Percentiles rank a stretch among this genome's conserved stretches.
phyloP scores from a whole-genome alignment of 2,113 vertebrate species.

The Python bivittatus region DNA sequence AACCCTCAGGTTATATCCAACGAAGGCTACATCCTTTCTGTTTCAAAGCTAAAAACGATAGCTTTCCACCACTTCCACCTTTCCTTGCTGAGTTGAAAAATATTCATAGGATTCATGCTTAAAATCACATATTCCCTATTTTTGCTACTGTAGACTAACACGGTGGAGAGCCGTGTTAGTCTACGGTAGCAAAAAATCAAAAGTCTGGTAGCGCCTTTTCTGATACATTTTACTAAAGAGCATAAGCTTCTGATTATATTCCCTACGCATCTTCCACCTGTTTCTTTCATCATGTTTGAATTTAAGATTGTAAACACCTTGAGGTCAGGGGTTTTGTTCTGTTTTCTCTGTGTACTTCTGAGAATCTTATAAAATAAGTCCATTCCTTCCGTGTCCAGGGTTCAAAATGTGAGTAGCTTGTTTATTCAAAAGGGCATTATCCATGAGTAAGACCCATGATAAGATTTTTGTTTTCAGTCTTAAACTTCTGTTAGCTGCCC shows the following conservation, averaged over 20 bases:
- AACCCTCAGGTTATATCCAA: background rate
- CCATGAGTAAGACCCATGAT: no score
- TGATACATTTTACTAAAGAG: background rate
- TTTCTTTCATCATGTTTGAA: no score
- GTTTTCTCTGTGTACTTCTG: background rate
- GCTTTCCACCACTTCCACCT: background rate
- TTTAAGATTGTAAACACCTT: background rate
- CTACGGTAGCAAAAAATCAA: background rate
- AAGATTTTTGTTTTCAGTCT: no score
- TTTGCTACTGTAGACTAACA: no score
- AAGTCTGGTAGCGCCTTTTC: background rate
- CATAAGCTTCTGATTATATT: background rate
- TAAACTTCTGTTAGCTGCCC: no score
- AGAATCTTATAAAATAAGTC: background rate
- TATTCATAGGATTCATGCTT: no score
- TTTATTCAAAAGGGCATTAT: background rate
- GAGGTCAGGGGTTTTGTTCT: background rate
- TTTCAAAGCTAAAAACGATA: background rate
- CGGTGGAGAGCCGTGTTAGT: no score
- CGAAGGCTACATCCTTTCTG: background rate
- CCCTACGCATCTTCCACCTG: background rate
- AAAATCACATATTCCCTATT: background rate
- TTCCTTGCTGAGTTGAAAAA: background rate
- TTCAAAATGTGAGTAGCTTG: background rate
- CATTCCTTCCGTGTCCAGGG: background rate